Base-by-base conservation (phyloP, 2,797 vertebrate species). In the Mareca strepera region DNA sequence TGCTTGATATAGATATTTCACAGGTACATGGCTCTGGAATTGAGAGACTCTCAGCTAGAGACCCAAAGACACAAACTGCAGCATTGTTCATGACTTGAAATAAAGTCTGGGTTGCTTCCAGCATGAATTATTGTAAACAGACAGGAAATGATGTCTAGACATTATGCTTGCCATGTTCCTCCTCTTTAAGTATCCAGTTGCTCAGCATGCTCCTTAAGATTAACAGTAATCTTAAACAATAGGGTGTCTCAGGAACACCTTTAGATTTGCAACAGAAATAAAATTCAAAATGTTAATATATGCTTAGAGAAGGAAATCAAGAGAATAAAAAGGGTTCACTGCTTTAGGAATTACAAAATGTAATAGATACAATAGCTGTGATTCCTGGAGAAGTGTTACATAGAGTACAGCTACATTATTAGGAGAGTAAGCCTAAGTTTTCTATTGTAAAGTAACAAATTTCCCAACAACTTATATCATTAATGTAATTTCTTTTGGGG, bases 381-480 rank as follows among this genome's bases (percentile, higher is more conserved):
- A 41, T 50, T 93, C 44, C 52, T 80, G 35, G 26, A 68, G 25
- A 87, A 94, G 48, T 64, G 72, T n/a, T 80, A 63, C 18, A 18
- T 8, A 66, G 50, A 82, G n/a, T 66, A 59, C n/a, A 68, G 29
- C 48, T 64, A 77, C 52, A 78, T 90, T 93, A 91, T 72, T 86
- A 62, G 56, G 90, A 74, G 76, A 83, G 25, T 41, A 86, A 90
- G 53, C 25, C 25, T 58, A 67, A 37, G 1, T 86, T 93, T 62
- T 68, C 35, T 75, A 8, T 87, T 72, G 79, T 60, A 87, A 93
- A 81, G 26, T 31, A 46, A 29, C 53, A 50, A 68, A 60, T 93
- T 89, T 91, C 25, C 73, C 90, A 76, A 94, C 87, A 94, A 53
- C 33, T 92, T 92, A 15, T 90, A 68, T 86, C 60, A 78, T 58